Evolutionary conservation across 2,888 invertebrate genomes (phyloP).

Genomic region (Salpingus planirostris): DNA sequence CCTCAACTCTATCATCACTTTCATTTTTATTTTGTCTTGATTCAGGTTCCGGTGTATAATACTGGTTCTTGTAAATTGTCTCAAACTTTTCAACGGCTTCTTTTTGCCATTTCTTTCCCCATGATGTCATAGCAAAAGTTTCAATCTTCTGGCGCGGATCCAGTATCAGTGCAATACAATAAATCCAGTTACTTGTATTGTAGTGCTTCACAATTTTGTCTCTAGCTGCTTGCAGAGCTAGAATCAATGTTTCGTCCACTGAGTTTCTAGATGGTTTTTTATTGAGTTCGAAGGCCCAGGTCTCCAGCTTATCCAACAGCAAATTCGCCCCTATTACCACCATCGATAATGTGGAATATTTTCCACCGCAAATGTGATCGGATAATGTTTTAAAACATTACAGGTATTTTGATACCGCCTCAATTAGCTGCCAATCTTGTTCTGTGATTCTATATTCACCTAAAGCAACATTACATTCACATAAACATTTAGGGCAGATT

Average conservation of each 20-base stretch:
- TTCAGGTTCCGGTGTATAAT: not conserved
- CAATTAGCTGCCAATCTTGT: constrained; percentile 9
- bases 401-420: constrained; percentile 13
- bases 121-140: constrained; percentile 14
- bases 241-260: constrained; percentile 5
- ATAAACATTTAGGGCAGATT: constrained; percentile 9
- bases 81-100: constrained; percentile 3
- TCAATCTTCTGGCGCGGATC: constrained; percentile 18
- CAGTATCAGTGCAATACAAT: constrained; percentile 16
- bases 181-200: constrained; percentile 16
- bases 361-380: constrained; percentile 13
- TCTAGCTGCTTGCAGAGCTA: constrained; percentile 2
- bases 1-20: not conserved
- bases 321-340: constrained; percentile 7
- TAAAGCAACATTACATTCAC: constrained; percentile 7
- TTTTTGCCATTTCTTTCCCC: constrained; percentile 8
- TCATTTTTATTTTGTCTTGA: not conserved
- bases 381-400: constrained; percentile 14
- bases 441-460: constrained; percentile 1
- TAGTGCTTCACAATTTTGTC: constrained; percentile 13
- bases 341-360: constrained; percentile 15
- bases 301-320: constrained; percentile 6
- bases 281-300: constrained; percentile 6
- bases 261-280: constrained; percentile 5
- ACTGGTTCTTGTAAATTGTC: constrained; percentile 1